Conservation (phyloP, 2,113 vertebrate species). For the Pollimyrus isidori region DNA sequence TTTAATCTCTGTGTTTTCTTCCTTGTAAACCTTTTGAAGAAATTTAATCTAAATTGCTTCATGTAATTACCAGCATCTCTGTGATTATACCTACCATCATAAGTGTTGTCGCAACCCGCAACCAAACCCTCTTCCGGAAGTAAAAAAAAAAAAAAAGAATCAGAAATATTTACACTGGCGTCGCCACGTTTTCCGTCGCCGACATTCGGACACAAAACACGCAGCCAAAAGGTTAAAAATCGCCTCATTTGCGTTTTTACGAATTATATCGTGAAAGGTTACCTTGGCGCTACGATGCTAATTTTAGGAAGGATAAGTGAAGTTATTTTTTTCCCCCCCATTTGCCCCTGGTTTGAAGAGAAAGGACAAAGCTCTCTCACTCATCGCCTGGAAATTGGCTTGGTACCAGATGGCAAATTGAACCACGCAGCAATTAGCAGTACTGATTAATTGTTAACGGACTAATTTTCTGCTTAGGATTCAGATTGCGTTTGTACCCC, state of each 20-base stretch:
- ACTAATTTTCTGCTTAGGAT: slow-evolving; percentile 93
- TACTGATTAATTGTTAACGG: slow-evolving; percentile 96
- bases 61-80: slow-evolving; percentile 35
- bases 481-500: slow-evolving; percentile 63
- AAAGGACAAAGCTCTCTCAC: slow-evolving; percentile 58
- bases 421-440: slow-evolving; percentile 88
- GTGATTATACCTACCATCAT: not conserved
- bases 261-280: not conserved
- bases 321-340: not conserved
- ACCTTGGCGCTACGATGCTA: not conserved
- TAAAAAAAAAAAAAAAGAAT: not conserved
- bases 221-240: not conserved
- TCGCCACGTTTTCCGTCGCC: not conserved
- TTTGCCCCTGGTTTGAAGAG: slow-evolving; percentile 23
- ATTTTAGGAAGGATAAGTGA: not conserved
- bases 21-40: slow-evolving; percentile 33
- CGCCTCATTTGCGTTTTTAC: not conserved
- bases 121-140: not conserved
- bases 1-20: slow-evolving; percentile 39
- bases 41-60: slow-evolving; percentile 32
- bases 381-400: slow-evolving; percentile 80
- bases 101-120: not conserved
- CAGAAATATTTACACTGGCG: not conserved
- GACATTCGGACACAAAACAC: not conserved
- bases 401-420: slow-evolving; percentile 98